These are phyloP conservation scores for Lineus longissimus DNA, from an alignment of 1,140 invertebrate genomes.

Conservation along the genomic window DNA sequence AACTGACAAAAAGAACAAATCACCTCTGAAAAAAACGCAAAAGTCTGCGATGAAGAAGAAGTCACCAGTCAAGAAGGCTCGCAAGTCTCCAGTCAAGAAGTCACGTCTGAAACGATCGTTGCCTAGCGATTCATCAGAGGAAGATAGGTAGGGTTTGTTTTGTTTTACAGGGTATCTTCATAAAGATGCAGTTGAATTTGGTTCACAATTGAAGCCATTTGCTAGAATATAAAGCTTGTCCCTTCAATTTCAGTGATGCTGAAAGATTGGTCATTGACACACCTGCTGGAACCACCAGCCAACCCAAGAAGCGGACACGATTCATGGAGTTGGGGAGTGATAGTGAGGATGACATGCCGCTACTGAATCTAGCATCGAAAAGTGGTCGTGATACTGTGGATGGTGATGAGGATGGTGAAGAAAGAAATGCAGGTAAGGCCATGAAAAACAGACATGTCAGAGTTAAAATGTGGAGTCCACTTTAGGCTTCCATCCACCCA, in stretches of 20 bases:
- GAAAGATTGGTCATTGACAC: slow-evolving; percentile 9
- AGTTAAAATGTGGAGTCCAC: no score
- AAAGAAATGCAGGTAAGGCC: no score
- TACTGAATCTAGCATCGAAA: not conserved
- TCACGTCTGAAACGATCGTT: no score
- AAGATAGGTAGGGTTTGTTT: no score
- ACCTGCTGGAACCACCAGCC: not conserved
- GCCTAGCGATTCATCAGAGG: no score
- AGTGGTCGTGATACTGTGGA: not conserved
- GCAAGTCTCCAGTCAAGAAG: no score
- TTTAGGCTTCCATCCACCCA: no score
- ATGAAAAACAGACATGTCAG: no score
- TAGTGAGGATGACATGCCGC: not conserved
- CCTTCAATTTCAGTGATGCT: slow-evolving; percentile 6
- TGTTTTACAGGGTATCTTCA: no score
- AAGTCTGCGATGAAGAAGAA: not conserved
- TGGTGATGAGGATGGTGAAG: no score
- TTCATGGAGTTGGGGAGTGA: not conserved
- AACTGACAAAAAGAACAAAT: not conserved
- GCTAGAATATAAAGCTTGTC: not conserved
- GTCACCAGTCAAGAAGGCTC: not conserved
- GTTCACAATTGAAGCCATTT: no score
- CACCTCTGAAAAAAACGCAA: not conserved
- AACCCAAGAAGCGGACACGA: not conserved
- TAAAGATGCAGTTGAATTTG: no score